Conservation (phyloP, 2,888 invertebrate species). For the Ditylenchus weischeri region DNA sequence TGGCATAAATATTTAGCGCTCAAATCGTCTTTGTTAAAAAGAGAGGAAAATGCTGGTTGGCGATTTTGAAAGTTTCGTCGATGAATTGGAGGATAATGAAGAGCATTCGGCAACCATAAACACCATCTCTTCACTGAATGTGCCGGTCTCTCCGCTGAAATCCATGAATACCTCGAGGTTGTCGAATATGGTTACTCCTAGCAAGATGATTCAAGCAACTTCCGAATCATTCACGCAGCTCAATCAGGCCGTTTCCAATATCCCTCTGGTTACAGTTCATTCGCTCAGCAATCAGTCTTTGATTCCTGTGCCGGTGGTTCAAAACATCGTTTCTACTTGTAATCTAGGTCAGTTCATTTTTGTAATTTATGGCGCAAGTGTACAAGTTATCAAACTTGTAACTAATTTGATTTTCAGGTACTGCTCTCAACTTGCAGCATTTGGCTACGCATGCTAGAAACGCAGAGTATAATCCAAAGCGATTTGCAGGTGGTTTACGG, state of each 20-base stretch:
- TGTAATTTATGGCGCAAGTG: not conserved
- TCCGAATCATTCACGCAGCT: not conserved
- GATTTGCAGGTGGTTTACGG: constrained; percentile 68
- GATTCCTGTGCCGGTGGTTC: constrained; percentile 26
- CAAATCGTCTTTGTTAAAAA: not conserved
- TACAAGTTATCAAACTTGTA: not conserved
- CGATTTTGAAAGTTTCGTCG: not conserved
- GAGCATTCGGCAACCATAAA: not conserved
- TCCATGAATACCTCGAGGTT: not conserved
- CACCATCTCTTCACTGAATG: not conserved
- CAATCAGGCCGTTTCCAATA: not conserved
- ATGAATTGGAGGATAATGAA: constrained; percentile 2
- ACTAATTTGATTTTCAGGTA: not conserved
- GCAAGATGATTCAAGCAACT: not conserved
- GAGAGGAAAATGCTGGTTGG: not conserved
- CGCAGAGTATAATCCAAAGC: constrained; percentile 97
- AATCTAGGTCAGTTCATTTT: constrained; percentile 20
- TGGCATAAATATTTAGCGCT: not conserved
- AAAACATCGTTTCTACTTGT: constrained; percentile 34
- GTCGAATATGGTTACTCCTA: not conserved
- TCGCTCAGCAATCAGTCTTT: not conserved
- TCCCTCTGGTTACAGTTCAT: not conserved
- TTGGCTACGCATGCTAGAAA: constrained; percentile 72
- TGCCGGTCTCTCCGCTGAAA: constrained; percentile 15
- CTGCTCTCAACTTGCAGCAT: not conserved